Conservation (phyloP, 2,797 vertebrate genomes). For the Manis crassicaudata region DNA sequence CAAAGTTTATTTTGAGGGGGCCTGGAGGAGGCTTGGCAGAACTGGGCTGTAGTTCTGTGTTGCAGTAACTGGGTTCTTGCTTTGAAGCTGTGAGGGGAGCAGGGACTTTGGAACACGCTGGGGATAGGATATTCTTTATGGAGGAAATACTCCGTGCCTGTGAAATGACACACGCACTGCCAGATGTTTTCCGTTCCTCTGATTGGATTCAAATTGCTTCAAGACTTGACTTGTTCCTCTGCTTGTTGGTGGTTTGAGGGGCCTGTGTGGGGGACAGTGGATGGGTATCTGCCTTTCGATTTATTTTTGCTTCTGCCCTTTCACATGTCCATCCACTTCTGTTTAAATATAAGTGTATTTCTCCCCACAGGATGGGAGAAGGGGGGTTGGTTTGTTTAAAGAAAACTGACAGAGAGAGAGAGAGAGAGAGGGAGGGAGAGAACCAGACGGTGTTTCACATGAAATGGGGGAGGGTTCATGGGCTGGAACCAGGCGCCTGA, state of each 20-base stretch:
- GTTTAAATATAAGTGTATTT: not conserved
- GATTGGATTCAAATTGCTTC: conserved; percentile 24
- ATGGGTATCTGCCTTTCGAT: not conserved
- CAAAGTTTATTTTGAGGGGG: accelerated
- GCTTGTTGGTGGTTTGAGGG: not conserved
- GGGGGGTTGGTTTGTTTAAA: conserved; percentile 51
- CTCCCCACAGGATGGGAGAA: not conserved
- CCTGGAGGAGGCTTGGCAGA: accelerated
- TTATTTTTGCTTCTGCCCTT: not conserved
- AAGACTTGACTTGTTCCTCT: not conserved
- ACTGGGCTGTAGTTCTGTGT: not conserved
- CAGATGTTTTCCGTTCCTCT: not conserved
- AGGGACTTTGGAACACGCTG: not conserved
- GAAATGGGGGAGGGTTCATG: not conserved
- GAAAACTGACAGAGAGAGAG: not conserved
- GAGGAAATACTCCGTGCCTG: not conserved
- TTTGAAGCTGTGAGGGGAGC: not conserved
- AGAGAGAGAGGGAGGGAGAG: not conserved
- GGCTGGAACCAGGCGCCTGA: not conserved
- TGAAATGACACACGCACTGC: not conserved
- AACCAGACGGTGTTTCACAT: conserved; percentile 5
- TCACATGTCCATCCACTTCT: not conserved
- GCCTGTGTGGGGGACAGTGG: not conserved
- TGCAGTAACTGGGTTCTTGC: not conserved
- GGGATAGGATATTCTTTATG: not conserved